Evolutionary conservation across 2,113 vertebrate genomes (phyloP).

Genomic region (Perca schrenkii): DNA sequence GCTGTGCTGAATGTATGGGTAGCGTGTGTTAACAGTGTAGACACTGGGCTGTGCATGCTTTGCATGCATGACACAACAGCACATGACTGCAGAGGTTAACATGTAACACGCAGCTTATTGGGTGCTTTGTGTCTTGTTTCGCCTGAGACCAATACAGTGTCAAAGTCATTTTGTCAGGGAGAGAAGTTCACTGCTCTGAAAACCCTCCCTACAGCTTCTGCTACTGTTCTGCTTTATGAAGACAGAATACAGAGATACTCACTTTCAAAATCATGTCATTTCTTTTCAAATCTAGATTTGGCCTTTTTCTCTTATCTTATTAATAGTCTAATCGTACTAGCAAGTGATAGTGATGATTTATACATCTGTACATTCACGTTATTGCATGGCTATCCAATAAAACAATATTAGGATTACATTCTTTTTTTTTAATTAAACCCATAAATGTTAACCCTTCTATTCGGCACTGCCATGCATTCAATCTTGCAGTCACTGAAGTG

Average conservation of each 20-base stretch:
- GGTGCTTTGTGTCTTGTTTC: conserved; percentile 67
- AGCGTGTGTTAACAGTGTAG: conserved; percentile 46
- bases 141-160: conserved; percentile 64
- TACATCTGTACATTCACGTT: not conserved
- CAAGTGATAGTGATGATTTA: conserved; percentile 11
- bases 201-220: conserved; percentile 31
- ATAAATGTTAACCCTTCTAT: conserved; percentile 26
- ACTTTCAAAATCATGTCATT: not conserved
- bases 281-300: not conserved
- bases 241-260: conserved; percentile 5
- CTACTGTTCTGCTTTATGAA: conserved; percentile 15
- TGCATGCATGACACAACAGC: conserved; percentile 65
- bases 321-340: conserved; percentile 1
- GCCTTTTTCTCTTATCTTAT: not conserved
- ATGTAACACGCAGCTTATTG: conserved; percentile 50
- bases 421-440: conserved; percentile 2
- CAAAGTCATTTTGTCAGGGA: conserved; percentile 65
- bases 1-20: conserved; percentile 45
- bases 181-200: conserved; percentile 55
- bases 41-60: conserved; percentile 49
- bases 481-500: conserved; percentile 42
- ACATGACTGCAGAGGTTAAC: conserved; percentile 69
- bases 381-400: conserved; percentile 3
- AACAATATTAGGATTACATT: not conserved
- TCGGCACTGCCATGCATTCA: conserved; percentile 21